Conservation (phyloP, 2,113 vertebrate genomes). For the Hyla sarda region DNA sequence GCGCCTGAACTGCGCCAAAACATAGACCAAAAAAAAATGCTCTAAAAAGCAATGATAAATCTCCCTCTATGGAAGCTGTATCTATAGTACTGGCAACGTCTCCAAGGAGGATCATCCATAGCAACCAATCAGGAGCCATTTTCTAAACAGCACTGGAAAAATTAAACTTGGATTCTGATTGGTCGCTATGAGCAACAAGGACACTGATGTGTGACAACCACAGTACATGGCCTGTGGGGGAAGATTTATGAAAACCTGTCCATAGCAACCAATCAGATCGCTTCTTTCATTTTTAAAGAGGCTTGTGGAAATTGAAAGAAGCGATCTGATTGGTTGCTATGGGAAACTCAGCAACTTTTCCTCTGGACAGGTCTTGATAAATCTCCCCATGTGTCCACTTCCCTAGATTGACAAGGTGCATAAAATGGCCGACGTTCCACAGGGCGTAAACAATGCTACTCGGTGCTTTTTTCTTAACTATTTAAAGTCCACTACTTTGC, state of each 20-base stretch:
- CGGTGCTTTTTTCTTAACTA: neutral
- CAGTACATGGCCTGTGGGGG: neutral
- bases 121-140: neutral
- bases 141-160: neutral
- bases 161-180: neutral
- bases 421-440: neutral
- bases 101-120: neutral
- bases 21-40: too few species aligned
- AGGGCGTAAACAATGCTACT: neutral
- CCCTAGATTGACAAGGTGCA: neutral
- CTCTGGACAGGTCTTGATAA: too few species aligned
- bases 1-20: too few species aligned
- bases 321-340: too few species aligned
- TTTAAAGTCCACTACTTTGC: neutral
- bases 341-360: too few species aligned
- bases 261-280: too few species aligned
- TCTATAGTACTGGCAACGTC: neutral
- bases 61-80: neutral
- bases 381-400: neutral
- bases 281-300: too few species aligned
- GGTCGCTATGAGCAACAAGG: neutral
- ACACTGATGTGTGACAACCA: neutral
- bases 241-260: too few species aligned
- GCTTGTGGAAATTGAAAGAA: too few species aligned
- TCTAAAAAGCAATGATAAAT: too few species aligned